Conservation (phyloP, 2,888 invertebrate genomes). For the Tribolium freemani region DNA sequence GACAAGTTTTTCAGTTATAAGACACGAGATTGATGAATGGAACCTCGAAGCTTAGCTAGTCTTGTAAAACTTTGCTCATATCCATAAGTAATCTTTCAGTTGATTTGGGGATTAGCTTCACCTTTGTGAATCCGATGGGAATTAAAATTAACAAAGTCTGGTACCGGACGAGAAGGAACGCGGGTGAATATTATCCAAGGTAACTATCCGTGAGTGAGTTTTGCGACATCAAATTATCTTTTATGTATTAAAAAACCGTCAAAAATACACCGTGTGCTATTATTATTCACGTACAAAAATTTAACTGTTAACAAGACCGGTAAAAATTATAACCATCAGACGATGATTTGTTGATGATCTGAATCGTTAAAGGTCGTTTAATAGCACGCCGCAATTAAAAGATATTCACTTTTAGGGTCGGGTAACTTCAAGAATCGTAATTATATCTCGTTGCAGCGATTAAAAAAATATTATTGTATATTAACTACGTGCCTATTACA, state of each 20-base stretch:
- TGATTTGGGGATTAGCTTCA: background rate
- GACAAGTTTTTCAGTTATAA: background rate
- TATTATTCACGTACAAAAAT: slow-evolving; percentile 18
- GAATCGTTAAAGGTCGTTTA: slow-evolving; percentile 40
- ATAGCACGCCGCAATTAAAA: slow-evolving; percentile 32
- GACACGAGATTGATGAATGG: background rate
- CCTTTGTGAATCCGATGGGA: background rate
- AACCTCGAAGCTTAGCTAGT: background rate
- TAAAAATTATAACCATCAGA: background rate
- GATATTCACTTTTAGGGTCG: slow-evolving; percentile 39
- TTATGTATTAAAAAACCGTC: slow-evolving; percentile 21
- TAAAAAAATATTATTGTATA: slow-evolving; percentile 31
- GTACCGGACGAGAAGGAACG: slow-evolving; percentile 12
- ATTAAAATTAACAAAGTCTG: slow-evolving; percentile 4
- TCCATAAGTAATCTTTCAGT: background rate
- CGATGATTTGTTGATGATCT: slow-evolving; percentile 33
- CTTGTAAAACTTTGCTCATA: background rate
- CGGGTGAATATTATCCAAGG: slow-evolving; percentile 23
- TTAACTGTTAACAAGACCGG: slow-evolving; percentile 2
- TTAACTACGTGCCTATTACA: slow-evolving; percentile 20
- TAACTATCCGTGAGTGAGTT: slow-evolving; percentile 36
- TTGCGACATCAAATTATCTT: slow-evolving; percentile 35
- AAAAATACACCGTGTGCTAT: slow-evolving; percentile 27
- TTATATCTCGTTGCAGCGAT: slow-evolving; percentile 27
- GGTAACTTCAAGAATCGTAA: slow-evolving; percentile 32